Evolutionary conservation across 1,140 invertebrate genomes (phyloP), one percentile per base, ranked within the genome.

Genomic region (Heliconius melpomene): DNA sequence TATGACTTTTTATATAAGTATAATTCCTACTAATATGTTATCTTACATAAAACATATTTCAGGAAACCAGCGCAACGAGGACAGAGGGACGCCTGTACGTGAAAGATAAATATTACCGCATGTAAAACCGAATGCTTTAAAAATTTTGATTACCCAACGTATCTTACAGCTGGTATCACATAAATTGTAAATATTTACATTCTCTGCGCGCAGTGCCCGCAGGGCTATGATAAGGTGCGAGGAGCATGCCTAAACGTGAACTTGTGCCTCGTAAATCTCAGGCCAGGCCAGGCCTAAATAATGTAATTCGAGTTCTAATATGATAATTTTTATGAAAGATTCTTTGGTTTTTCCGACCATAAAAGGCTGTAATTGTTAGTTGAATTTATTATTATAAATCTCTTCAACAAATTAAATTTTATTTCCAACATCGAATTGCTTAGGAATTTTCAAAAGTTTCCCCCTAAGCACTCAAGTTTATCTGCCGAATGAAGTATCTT

Each of bases 101-200:
- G 26, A 66, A 66, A 66, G 26, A 66, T 66, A 66, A 66, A 66
- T 66, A 66, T 66, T 16, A 29, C 13, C 60, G 5, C 26, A 29
- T 66, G 26, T 60, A 16, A 29, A 66, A 66, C 60, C 60, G 23
- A 66, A 29, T 66, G 60, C 26, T 66, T 66, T 66, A 66, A 66
- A 66, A 66, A 66, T 66, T 16, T 66, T 66, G 60, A 66, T 66
- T 66, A 29, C 60, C 29, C 60, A 13, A 66, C 6, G 26, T 66
- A 66, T 66, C 60, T 66, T 66, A 0, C 60, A 66, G 60, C 60
- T 66, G 60, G 60, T 29, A 66, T 29, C 60, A 66, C 60, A 66
- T 66, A 66, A 66, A 66, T 29, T 66, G 13, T 66, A 66, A 66
- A 66, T 66, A 66, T 66, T 66, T 66, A 29, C 60, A 66, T 66